phyloP scores from a whole-genome alignment of 2,113 vertebrate species.

The Plecturocebus donacophilus region DNA sequence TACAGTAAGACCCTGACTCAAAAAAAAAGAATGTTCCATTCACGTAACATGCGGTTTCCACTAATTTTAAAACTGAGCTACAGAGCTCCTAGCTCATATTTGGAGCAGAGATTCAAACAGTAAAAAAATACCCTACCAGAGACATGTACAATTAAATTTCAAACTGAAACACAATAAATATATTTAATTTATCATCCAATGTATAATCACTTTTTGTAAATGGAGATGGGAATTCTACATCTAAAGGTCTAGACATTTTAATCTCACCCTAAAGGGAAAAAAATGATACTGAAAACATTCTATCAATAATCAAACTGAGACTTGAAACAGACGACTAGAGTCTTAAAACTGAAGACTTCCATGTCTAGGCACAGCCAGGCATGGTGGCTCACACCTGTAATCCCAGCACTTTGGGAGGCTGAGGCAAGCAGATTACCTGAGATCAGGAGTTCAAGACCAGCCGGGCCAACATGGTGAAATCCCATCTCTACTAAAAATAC shows the following conservation, averaged over 20 bases:
- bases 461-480: too few species aligned
- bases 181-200: neutral
- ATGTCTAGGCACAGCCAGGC: too few species aligned
- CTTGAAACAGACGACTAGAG: neutral
- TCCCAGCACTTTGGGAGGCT: too few species aligned
- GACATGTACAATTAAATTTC: neutral
- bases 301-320: conserved; percentile 1
- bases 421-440: too few species aligned
- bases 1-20: too few species aligned
- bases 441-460: too few species aligned
- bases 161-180: neutral
- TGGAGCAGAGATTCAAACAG: neutral
- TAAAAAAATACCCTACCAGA: neutral
- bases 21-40: neutral
- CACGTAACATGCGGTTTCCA: neutral
- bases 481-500: too few species aligned
- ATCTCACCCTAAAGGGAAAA: neutral
- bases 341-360: too few species aligned
- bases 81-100: neutral
- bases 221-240: neutral
- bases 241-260: conserved; percentile 18
- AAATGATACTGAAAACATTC: neutral
- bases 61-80: neutral
- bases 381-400: too few species aligned
- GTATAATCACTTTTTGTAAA: neutral